These are phyloP conservation scores for Sardina pilchardus DNA, from an alignment of 2,113 vertebrate species.

Conservation along the genomic window DNA sequence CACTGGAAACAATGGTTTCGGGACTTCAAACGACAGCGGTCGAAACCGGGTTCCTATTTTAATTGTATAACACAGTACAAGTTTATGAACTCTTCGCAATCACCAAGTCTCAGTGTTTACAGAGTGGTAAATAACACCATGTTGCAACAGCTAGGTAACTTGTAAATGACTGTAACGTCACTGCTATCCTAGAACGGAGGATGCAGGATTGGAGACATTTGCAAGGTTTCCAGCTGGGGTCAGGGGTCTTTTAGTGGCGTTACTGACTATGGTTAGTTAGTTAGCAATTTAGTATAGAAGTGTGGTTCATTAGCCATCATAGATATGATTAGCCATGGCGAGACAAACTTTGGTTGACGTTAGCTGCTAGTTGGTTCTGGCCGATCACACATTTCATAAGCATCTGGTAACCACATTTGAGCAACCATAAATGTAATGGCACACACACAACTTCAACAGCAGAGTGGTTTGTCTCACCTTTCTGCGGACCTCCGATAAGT, in stretches of 20 bases:
- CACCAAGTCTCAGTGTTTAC: not conserved
- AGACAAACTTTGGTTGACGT: not conserved
- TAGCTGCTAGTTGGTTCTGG: not conserved
- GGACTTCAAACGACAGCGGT: conserved; percentile 95
- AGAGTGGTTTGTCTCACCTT: conserved; percentile 75
- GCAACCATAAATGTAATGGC: not conserved
- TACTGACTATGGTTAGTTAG: not conserved
- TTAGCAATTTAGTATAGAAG: not conserved
- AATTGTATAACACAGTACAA: not conserved
- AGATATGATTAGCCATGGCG: too few species aligned
- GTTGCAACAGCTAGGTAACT: too few species aligned
- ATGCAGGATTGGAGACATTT: too few species aligned
- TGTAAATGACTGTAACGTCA: too few species aligned
- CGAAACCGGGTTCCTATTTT: conserved; percentile 87
- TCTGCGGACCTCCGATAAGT: conserved; percentile 94
- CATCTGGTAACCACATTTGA: not conserved
- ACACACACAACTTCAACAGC: not conserved
- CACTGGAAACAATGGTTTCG: conserved; percentile 94
- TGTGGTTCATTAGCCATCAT: not conserved
- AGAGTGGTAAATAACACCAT: not conserved
- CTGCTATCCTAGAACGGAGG: too few species aligned
- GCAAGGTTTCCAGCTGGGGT: too few species aligned
- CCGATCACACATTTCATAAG: not conserved
- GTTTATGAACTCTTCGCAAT: not conserved
- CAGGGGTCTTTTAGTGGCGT: too few species aligned